Evolutionary conservation across 2,888 invertebrate genomes (phyloP), one percentile per base, ranked within the genome.

Genomic region (Scaptomyza parva): DNA sequence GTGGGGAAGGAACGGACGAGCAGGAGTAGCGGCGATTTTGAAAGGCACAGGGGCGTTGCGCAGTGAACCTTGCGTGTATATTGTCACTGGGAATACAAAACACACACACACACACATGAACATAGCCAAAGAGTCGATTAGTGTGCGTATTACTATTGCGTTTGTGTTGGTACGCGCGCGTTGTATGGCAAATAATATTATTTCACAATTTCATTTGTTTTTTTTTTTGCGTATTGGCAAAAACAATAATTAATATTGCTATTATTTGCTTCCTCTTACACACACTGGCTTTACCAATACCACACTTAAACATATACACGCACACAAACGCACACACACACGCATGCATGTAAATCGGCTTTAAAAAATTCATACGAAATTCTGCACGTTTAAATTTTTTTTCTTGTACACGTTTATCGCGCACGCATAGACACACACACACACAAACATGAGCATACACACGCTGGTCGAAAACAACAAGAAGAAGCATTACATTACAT

Each of bases 1-100:
- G 39, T 68, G 55, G 51, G 71, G 71, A 35, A 20, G 48, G 17
- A 52, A 37, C 37, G 5, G 55, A 37, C 37, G 5, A 37, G 37
- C 37, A 17, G 33, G 33, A 33, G 64, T 39, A 62, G 45, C 26
- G 44, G 39, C 20, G 28, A 24, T 48, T 50, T 51, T 52, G 44
- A 51, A 54, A 51, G 61, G 62, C 44, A 59, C 60, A 76, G 78
- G 65, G 69, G 69, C 82, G 79, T 85, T 81, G 80, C 86, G 80
- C 86, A 85, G 85, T 85, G 80, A 85, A 85, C 80, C 80, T 81
- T 85, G 79, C 85, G 79, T 85, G 76, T 67, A 70, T 60, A 67
- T 76, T 73, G 72, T 75, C 72, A 72, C 52, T 71, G 44, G 57
- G 59, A 44, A 59, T 52, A 51, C 44, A 60, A 40, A 66, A 35